Conservation (phyloP, 1,140 invertebrate species). For the Sipha flava region DNA sequence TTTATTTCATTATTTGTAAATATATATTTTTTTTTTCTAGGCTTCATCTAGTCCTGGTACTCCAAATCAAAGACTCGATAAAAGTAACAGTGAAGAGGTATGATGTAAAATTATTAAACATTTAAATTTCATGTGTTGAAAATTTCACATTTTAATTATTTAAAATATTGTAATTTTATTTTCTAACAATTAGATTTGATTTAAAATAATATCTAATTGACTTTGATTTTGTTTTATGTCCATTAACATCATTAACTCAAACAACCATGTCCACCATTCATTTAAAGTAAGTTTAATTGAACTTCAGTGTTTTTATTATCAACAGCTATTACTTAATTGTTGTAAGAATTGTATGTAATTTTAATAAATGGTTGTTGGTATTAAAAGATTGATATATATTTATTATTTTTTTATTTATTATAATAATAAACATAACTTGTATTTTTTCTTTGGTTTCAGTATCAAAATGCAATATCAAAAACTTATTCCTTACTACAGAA, state of each 20-base stretch:
- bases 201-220: constrained; percentile 15
- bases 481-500: constrained; percentile 70
- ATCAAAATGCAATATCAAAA: constrained; percentile 63
- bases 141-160: neutral
- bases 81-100: constrained; percentile 90
- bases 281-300: constrained; percentile 11
- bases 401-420: neutral
- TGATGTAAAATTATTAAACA: neutral
- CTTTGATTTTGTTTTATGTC: constrained; percentile 28
- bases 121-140: neutral
- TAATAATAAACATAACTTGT: neutral
- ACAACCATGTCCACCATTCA: neutral
- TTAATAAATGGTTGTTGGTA: neutral
- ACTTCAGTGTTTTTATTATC: neutral
- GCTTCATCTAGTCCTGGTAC: constrained; percentile 67
- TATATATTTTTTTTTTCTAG: constrained; percentile 43
- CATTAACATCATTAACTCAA: constrained; percentile 17
- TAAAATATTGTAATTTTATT: neutral
- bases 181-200: neutral
- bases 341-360: neutral
- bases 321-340: neutral
- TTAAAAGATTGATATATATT: neutral
- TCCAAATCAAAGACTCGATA: constrained; percentile 74
- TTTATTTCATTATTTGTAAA: neutral
- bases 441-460: constrained; percentile 49